Evolutionary conservation across 2,113 vertebrate genomes (phyloP).

Genomic region (Chrysemys picta): DNA sequence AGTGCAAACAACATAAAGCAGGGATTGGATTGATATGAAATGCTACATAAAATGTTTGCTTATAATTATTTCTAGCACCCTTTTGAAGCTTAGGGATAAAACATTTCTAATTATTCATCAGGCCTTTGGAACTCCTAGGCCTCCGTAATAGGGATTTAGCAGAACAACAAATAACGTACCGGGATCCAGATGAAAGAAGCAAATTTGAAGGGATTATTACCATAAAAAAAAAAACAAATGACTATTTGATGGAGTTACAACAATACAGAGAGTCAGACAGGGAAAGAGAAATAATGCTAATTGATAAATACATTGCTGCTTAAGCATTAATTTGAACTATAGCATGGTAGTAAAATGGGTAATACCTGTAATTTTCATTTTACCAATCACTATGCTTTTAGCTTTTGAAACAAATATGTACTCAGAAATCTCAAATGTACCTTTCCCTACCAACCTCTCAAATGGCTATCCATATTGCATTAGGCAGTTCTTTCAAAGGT

Average conservation of each 20-base stretch:
- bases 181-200: slow-evolving; percentile 81
- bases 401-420: slow-evolving; percentile 12
- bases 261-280: slow-evolving; percentile 72
- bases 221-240: slow-evolving; percentile 83
- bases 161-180: slow-evolving; percentile 80
- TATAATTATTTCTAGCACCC: slow-evolving; percentile 86
- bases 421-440: background rate
- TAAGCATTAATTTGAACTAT: slow-evolving; percentile 73
- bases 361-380: slow-evolving; percentile 74
- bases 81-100: slow-evolving; percentile 85
- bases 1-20: slow-evolving; percentile 72
- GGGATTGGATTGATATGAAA: slow-evolving; percentile 74
- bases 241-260: slow-evolving; percentile 82
- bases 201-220: slow-evolving; percentile 82
- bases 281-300: slow-evolving; percentile 78
- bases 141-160: slow-evolving; percentile 81
- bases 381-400: background rate
- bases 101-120: slow-evolving; percentile 86
- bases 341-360: slow-evolving; percentile 40
- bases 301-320: slow-evolving; percentile 77
- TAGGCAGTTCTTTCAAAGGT: slow-evolving; percentile 1
- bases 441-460: background rate
- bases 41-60: slow-evolving; percentile 82
- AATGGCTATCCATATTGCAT: background rate
- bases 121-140: slow-evolving; percentile 77